phyloP scores from a whole-genome alignment of 1,140 invertebrate species.

The Hyles euphorbiae region DNA sequence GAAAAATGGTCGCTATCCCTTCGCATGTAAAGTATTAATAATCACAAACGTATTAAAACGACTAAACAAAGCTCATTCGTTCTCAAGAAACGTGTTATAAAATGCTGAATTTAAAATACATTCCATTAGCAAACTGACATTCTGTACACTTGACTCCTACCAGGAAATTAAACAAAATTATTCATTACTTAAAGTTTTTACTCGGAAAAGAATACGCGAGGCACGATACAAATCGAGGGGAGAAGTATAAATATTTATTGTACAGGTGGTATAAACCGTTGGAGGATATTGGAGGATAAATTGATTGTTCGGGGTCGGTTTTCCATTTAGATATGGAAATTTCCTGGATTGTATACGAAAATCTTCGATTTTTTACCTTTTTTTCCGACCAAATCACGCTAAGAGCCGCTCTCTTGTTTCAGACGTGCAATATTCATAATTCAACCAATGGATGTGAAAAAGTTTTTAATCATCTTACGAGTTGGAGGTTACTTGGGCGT shows the following conservation, averaged over 20 bases:
- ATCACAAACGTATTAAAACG: too few species aligned
- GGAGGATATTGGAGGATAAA: slow-evolving; percentile 72
- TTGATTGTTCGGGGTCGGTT: slow-evolving; percentile 74
- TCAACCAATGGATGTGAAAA: slow-evolving; percentile 2
- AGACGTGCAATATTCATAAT: slow-evolving; percentile 29
- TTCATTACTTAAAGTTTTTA: slow-evolving; percentile 16
- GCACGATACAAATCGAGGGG: slow-evolving; percentile 55
- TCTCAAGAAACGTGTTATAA: too few species aligned
- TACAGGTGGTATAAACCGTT: slow-evolving; percentile 73
- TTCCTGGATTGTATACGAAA: slow-evolving; percentile 71
- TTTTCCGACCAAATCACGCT: slow-evolving; percentile 63
- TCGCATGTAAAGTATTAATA: too few species aligned
- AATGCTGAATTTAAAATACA: too few species aligned
- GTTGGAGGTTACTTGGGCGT: not conserved
- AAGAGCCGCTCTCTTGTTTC: slow-evolving; percentile 33
- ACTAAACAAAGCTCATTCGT: too few species aligned
- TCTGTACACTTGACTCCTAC: too few species aligned
- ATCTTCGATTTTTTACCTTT: slow-evolving; percentile 68
- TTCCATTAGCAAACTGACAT: too few species aligned
- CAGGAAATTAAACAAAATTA: not conserved
- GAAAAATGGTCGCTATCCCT: too few species aligned
- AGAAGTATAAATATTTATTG: slow-evolving; percentile 73
- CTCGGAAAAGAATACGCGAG: slow-evolving; percentile 31
- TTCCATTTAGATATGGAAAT: slow-evolving; percentile 76
- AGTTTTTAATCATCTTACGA: too few species aligned